Evolutionary conservation across 1,140 invertebrate species (phyloP).

Genomic region (Melanaphis sacchari): DNA sequence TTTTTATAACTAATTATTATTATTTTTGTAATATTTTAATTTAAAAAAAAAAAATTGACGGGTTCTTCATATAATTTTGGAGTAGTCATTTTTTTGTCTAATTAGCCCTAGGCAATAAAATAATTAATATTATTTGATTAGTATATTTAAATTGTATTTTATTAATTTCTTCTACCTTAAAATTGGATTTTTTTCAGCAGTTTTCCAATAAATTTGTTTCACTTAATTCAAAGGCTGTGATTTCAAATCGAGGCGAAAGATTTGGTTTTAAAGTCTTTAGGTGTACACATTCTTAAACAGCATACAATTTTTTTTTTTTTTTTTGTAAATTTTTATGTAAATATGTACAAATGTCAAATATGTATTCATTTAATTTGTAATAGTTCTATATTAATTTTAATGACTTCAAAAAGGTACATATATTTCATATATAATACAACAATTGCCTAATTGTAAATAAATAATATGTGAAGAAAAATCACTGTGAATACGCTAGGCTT

Average conservation of each 20-base stretch:
- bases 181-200: constrained; percentile 25
- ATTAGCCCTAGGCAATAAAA: background rate
- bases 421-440: background rate
- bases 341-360: constrained; percentile 20
- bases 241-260: constrained; percentile 43
- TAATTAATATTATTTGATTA: constrained; percentile 6
- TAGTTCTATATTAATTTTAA: constrained; percentile 41
- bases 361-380: constrained; percentile 43
- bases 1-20: constrained; percentile 52
- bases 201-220: constrained; percentile 37
- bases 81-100: background rate
- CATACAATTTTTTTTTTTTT: background rate
- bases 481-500: constrained; percentile 47
- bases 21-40: constrained; percentile 39
- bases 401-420: background rate
- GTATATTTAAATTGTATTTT: constrained; percentile 13
- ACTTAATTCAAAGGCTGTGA: constrained; percentile 55
- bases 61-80: background rate
- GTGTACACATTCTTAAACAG: constrained; percentile 44
- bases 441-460: constrained; percentile 42
- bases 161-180: constrained; percentile 20
- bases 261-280: constrained; percentile 56
- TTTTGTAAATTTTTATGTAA: constrained; percentile 39
- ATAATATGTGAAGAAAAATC: constrained; percentile 7
- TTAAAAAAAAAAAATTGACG: background rate